Evolutionary conservation across 2,113 vertebrate genomes (phyloP), one percentile per base, ranked within the genome.

Genomic region (Beaufortia kweichowensis): DNA sequence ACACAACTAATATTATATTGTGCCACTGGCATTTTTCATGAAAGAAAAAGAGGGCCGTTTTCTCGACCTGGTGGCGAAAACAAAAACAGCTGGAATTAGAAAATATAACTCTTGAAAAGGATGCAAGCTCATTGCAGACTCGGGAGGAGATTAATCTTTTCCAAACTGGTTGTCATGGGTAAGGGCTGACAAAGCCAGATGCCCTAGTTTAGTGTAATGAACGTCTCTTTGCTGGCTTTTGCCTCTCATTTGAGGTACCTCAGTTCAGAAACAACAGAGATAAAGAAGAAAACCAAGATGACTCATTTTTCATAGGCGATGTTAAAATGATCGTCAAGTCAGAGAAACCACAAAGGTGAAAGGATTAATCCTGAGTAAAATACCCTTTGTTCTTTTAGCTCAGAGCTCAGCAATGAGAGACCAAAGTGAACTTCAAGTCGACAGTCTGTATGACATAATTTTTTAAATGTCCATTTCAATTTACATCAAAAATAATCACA

Each of bases 191-290:
- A 19, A 67, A 41, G n/a, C 33, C 65, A 66, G 12, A 50, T 81
- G 75, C 61, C 79, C 79, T 81, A 77, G 39, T 77, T 77, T 77
- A 31, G 24, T 59, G 53, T 81, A 72, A 55, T 28, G 39, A 55
- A 56, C n/a, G 33, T 6, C 64, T 77, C 55, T 53, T 72, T 81
- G 65, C 60, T 48, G 57, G 31, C 41, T 70, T 77, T 73, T 72
- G 61, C 29, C 57, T 77, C 65, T 17, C 65, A 31, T 77, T 61
- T 55, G 53, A 69, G 57, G 31, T 41, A 21, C 23, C 11, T 71
- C 15, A 41, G 48, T 4, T 2, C 53, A 17, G 23, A 59, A 50
- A 21, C 15, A 41, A 41, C 21, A 19, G 53, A 71, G 6, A 55
- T 19, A 39, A 59, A 23, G 9, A 1, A 19, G 31, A 28, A 6